Evolutionary conservation across 1,140 invertebrate species (phyloP), one percentile per base, ranked within the genome.

Genomic region (Druon quercuslanigerum): DNA sequence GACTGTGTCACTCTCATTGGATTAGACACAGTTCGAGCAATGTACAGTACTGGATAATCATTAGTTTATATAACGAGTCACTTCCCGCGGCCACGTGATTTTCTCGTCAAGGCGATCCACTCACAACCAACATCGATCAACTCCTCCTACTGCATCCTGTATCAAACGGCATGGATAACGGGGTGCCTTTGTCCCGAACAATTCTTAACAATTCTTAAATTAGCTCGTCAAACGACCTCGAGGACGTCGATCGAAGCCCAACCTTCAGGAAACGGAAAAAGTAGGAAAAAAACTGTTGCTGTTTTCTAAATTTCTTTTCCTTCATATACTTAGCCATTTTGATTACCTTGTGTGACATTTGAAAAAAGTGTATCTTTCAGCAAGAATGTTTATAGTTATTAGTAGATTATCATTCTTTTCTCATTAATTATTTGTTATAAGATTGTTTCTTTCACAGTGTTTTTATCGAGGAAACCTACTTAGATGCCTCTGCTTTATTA

Each of bases 1-100:
- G 78, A 77, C 77, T 79, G 79, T 66, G 76, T 56, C 50, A 72
- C 25, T 71, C 78, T 74, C 79, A 73, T 80, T 78, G 73, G 75
- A 81, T 83, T 76, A 77, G 79, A 86, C 82, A 82, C 75, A 75
- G 79, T 80, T 81, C 75, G 81, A 74, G 25, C 74, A 83, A 81
- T 79, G 75, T 76, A 72, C 71, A 75, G 56, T 82, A 73, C 76
- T 77, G 83, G 85, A 86, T 90, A 90, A 90, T 90, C 84, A 88
- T 88, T 89, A 87, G 87, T 90, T 91, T 91, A 90, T 90, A 88
- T 91, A 90, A 91, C 89, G 83, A 90, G 89, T 91, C 87, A 91
- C 90, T 91, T 91, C 86, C 87, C 88, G 86, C 86, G 81, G 84
- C 85, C 88, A 91, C 89, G 88, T 90, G 89, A 90, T 90, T 89